Evolutionary conservation across 2,888 invertebrate species (phyloP).

Genomic region (Chloromyia formosa): DNA sequence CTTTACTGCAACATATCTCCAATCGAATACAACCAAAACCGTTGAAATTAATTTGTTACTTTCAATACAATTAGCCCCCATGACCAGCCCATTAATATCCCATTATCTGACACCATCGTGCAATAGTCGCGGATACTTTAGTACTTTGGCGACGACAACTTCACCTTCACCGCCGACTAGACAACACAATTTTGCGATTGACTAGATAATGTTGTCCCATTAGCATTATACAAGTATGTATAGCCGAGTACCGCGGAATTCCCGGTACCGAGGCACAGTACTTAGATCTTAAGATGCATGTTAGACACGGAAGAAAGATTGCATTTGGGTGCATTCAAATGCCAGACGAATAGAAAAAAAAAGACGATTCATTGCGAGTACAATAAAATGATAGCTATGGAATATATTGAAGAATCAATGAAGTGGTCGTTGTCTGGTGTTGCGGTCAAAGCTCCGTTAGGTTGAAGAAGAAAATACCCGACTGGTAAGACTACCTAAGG

Average conservation of each 20-base stretch:
- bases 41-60: conserved; percentile 34
- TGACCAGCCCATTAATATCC: conserved; percentile 30
- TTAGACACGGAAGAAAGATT: conserved; percentile 33
- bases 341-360: background rate
- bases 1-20: too few relatives aligned
- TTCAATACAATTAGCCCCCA: conserved; percentile 31
- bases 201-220: conserved; percentile 32
- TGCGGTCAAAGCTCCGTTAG: background rate
- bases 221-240: conserved; percentile 3
- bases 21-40: background rate
- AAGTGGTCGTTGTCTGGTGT: conserved; percentile 17
- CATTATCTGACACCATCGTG: conserved; percentile 37
- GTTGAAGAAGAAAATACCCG: background rate
- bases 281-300: conserved; percentile 4
- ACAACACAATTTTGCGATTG: conserved; percentile 35
- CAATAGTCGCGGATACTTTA: background rate
- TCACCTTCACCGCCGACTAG: conserved; percentile 22
- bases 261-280: background rate
- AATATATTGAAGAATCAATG: conserved; percentile 24
- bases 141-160: conserved; percentile 23
- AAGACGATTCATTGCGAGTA: background rate
- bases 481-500: background rate
- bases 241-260: background rate
- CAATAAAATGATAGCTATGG: background rate
- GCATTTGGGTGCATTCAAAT: background rate